Conservation (phyloP, 2,797 vertebrate species). For the Lerista edwardsae region DNA sequence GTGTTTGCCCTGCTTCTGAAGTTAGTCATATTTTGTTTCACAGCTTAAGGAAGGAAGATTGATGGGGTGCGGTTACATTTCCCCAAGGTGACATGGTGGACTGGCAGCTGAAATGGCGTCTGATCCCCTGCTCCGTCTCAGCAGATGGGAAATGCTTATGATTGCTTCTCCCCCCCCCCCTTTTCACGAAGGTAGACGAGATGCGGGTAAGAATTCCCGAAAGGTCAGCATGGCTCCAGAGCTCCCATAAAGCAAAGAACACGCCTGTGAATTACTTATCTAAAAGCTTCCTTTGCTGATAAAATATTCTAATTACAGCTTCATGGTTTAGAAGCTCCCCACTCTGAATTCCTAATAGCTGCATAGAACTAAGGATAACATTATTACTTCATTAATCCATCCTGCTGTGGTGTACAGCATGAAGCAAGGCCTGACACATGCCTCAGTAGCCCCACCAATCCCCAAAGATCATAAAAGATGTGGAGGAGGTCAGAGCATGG, state of each 20-base stretch:
- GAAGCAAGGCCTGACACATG: conserved; percentile 29
- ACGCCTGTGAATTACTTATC: conserved; percentile 20
- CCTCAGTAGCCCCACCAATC: conserved; percentile 22
- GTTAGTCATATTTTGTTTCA: background rate
- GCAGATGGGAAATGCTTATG: background rate
- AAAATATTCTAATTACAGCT: background rate
- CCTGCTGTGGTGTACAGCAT: conserved; percentile 11
- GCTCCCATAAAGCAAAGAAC: conserved; percentile 13
- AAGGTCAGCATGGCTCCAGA: background rate
- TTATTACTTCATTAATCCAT: conserved; percentile 48
- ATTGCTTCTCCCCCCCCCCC: background rate
- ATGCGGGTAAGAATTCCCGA: conserved; percentile 32
- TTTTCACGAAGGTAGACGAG: background rate
- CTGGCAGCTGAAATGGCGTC: conserved; percentile 8
- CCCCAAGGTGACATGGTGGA: fast-evolving
- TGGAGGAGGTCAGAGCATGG: conserved; percentile 2
- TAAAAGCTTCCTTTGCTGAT: conserved; percentile 20
- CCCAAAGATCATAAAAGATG: conserved; percentile 23
- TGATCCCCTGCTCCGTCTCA: background rate
- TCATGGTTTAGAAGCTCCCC: conserved; percentile 21
- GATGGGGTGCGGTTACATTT: background rate
- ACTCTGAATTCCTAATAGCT: conserved; percentile 26
- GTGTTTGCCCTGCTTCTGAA: background rate
- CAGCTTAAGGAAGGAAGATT: conserved; percentile 22
- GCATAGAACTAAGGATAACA: background rate